Percentiles rank a stretch among this genome's conserved stretches.
Evolutionary conservation across 2,113 vertebrate species (phyloP).

Genomic region (Planiliza haematocheilus): DNA sequence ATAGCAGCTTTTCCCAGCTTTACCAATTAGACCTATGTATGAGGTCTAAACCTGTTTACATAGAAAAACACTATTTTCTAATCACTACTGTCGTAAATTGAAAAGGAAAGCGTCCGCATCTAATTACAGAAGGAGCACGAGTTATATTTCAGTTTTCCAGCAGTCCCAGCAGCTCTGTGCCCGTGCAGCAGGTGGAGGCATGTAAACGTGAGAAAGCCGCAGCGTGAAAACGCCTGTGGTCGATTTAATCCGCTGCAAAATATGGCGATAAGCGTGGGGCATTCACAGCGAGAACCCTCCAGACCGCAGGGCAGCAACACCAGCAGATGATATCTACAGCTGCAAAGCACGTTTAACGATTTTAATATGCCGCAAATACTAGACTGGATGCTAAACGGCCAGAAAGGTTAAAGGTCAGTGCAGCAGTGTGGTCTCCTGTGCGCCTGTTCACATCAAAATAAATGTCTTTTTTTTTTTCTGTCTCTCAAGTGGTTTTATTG

Average conservation of each 20-base stretch:
- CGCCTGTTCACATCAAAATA: no score
- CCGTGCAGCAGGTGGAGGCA: conserved; percentile 57
- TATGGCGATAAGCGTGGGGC: conserved; percentile 60
- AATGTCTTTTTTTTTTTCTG: no score
- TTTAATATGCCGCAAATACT: neutral
- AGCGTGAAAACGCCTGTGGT: conserved; percentile 64
- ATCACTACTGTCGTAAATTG: no score
- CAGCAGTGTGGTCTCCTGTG: neutral
- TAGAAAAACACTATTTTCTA: no score
- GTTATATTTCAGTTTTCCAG: no score
- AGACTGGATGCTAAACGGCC: neutral
- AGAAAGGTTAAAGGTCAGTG: conserved; percentile 14
- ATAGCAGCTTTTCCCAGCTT: no score
- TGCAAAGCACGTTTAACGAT: neutral
- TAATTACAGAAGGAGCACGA: neutral
- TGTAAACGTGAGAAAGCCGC: conserved; percentile 86
- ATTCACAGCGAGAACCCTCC: conserved; percentile 51
- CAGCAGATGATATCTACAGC: conserved; percentile 14
- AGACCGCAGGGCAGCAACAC: conserved; percentile 55
- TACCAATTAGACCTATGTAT: no score
- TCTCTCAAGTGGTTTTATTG: no score
- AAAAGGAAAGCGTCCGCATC: no score
- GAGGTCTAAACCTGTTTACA: no score
- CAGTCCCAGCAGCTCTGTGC: neutral
- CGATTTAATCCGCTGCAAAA: conserved; percentile 52